Percentiles rank a stretch among this genome's conserved stretches.
Evolutionary conservation across 2,888 invertebrate species (phyloP).

Genomic region (Keiferia lycopersicella): DNA sequence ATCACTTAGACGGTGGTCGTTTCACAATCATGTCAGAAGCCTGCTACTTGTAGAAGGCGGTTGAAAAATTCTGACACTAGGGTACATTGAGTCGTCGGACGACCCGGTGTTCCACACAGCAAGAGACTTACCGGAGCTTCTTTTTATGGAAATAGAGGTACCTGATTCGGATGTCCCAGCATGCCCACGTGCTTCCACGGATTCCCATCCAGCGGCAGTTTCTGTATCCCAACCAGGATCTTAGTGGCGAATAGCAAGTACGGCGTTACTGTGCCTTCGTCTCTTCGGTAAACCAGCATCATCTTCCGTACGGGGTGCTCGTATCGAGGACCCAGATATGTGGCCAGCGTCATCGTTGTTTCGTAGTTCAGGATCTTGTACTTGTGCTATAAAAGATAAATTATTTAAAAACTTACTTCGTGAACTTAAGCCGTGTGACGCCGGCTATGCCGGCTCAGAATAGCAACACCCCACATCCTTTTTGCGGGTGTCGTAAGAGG

Average conservation of each 20-base stretch:
- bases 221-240: slow-evolving; percentile 85
- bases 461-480: no score
- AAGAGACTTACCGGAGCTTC: no score
- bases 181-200: slow-evolving; percentile 84
- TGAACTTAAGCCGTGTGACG: no score
- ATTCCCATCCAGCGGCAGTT: slow-evolving; percentile 87
- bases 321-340: slow-evolving; percentile 85
- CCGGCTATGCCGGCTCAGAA: no score
- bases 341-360: slow-evolving; percentile 84
- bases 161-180: slow-evolving; percentile 85
- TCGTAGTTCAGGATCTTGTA: slow-evolving; percentile 84
- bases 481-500: no score
- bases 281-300: slow-evolving; percentile 61
- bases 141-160: slow-evolving; percentile 43
- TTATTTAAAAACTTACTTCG: background rate
- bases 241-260: slow-evolving; percentile 84
- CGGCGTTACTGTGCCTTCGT: slow-evolving; percentile 42
- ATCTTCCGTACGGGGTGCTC: slow-evolving; percentile 78
- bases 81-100: no score
- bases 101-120: no score
- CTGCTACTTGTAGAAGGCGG: no score
- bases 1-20: no score
- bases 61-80: no score
- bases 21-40: no score
- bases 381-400: slow-evolving; percentile 78